These are phyloP conservation scores for Drosophila histrio DNA, from an alignment of 2,888 invertebrate genomes.

Conservation along the genomic window DNA sequence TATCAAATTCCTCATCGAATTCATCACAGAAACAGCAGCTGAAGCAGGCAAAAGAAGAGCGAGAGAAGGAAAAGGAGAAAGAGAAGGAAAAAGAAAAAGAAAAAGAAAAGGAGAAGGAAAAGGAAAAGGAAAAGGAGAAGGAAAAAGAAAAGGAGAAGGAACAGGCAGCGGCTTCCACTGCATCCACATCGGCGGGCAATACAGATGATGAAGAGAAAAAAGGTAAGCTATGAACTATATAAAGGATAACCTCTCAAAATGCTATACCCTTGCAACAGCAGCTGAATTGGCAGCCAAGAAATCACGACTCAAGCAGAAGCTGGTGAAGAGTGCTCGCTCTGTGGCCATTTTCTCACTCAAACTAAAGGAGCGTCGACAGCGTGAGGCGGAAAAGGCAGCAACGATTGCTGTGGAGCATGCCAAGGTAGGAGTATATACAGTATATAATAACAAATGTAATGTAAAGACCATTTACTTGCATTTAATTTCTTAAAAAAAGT, in stretches of 20 bases:
- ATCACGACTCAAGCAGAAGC: constrained; percentile 89
- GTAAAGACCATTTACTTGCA: too few species aligned
- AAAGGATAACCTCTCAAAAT: neutral
- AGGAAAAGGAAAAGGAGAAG: constrained; percentile 1
- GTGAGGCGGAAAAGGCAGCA: constrained; percentile 90
- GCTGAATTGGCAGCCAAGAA: constrained; percentile 88
- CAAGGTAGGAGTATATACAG: constrained; percentile 70
- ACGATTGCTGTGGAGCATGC: constrained; percentile 86
- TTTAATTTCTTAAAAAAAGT: too few species aligned
- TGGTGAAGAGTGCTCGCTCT: constrained; percentile 93
- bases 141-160: constrained; percentile 27
- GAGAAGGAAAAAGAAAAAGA: constrained; percentile 33
- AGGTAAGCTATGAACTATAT: constrained; percentile 82
- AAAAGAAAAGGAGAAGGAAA: constrained; percentile 38
- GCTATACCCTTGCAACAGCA: constrained; percentile 59
- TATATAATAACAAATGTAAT: neutral
- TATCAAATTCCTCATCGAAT: constrained; percentile 80
- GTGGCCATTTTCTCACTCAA: constrained; percentile 94
- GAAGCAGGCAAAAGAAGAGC: constrained; percentile 46
- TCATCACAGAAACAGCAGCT: constrained; percentile 77
- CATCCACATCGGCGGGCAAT: constrained; percentile 54
- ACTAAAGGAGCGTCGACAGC: constrained; percentile 90
- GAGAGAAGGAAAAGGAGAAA: constrained; percentile 28
- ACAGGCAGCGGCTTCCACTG: constrained; percentile 40
- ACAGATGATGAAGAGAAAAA: constrained; percentile 87